Evolutionary conservation across 92 coral and sea anemone species (phyloP), one percentile per base, ranked within the genome.

Genomic region (Zoanthus solanderi): DNA sequence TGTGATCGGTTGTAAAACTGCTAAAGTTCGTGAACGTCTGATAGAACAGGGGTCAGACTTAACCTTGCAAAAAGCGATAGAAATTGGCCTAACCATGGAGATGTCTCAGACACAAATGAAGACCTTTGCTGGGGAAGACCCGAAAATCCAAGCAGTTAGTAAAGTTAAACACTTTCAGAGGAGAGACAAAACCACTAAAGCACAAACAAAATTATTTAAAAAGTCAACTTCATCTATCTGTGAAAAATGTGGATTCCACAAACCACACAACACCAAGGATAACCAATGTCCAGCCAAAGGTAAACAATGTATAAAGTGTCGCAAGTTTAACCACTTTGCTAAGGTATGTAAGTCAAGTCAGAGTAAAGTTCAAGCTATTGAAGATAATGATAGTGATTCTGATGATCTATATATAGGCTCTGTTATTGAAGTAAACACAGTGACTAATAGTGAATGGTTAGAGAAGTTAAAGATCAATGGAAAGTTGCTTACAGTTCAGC

Each of bases 31-130:
- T 83, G 91, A 92, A 48, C 85, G 79, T n/a, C 78, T 65, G 18
- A 90, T 90, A 63, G 76, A 87, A 54, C 87, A 87, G 87, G 94
- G 92, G 54, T 81, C 93, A 23, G 91, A 87, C 72, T 91, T 90
- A 76, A 87, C 90, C 16, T 47, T 92, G 46, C 89, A 93, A 42
- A 65, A 93, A 14, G 92, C 93, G 8, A 85, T 90, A 16, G 88
- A 88, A 58, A 44, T 79, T 85, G 30, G 89, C 89, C 77, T 86
- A 71, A 85, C 92, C 44, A 63, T 84, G 44, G 91, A 88, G 78
- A 74, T 90, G 60, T 85, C 93, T 47, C 83, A 75, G 44, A 63
- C 77, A 44, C 93, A 90, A 28, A 32, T 90, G 31, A 30, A 87
- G 69, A 75, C 83, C 60, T 88, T 85, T 86, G 82, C 85, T 53